Evolutionary conservation across 2,888 invertebrate genomes (phyloP).

Genomic region (Drosophila siamana): DNA sequence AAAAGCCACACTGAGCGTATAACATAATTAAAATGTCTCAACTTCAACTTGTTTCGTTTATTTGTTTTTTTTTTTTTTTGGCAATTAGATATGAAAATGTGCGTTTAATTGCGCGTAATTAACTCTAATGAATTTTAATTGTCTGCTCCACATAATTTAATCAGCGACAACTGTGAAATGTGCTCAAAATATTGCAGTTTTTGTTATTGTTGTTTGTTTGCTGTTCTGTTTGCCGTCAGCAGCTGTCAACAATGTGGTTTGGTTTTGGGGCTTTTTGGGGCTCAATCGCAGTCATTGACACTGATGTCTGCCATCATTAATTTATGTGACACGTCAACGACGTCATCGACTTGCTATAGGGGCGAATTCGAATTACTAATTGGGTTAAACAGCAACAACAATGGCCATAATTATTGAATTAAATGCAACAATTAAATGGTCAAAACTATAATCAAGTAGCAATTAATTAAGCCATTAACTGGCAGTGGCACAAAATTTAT

Average conservation of each 20-base stretch:
- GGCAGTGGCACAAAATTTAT: neutral
- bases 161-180: slow-evolving; percentile 53
- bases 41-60: slow-evolving; percentile 23
- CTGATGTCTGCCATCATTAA: slow-evolving; percentile 48
- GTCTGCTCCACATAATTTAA: slow-evolving; percentile 62
- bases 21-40: slow-evolving; percentile 43
- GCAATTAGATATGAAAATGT: slow-evolving; percentile 75
- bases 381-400: slow-evolving; percentile 21
- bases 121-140: slow-evolving; percentile 75
- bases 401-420: slow-evolving; percentile 38
- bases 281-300: slow-evolving; percentile 10
- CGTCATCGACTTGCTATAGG: slow-evolving; percentile 18
- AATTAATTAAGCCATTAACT: slow-evolving; percentile 36
- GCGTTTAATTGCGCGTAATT: slow-evolving; percentile 73
- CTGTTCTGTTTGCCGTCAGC: slow-evolving; percentile 33
- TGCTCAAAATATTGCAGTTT: slow-evolving; percentile 21
- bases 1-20: slow-evolving; percentile 52
- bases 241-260: slow-evolving; percentile 60
- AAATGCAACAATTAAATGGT: slow-evolving; percentile 35
- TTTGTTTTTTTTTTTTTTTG: slow-evolving; percentile 11
- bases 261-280: too few relatives aligned
- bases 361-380: slow-evolving; percentile 26
- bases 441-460: slow-evolving; percentile 27
- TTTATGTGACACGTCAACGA: slow-evolving; percentile 28
- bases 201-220: slow-evolving; percentile 26